A percentile compares a stretch with the other conserved stretches of the same genome.
These are phyloP conservation scores for Stenopsyche tienmushanensis DNA, from an alignment of 1,140 invertebrate species.

Conservation along the genomic window DNA sequence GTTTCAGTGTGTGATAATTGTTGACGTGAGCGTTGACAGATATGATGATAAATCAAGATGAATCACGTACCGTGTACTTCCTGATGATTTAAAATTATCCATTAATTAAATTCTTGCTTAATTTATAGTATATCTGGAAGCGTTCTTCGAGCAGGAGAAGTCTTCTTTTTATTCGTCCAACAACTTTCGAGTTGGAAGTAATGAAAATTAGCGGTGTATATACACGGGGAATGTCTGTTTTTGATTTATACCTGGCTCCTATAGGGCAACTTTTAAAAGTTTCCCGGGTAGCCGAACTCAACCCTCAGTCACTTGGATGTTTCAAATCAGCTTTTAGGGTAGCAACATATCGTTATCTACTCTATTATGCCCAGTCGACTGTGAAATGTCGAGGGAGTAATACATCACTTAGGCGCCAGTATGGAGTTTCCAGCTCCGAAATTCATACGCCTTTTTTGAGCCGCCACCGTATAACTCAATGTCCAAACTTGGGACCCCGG, in stretches of 20 bases:
- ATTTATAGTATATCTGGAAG: no score
- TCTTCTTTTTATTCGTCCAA: no score
- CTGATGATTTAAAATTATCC: no score
- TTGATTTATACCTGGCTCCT: background rate
- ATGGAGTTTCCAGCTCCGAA: background rate
- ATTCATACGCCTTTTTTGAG: constrained; percentile 12
- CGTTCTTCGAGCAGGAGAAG: no score
- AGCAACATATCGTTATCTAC: constrained; percentile 28
- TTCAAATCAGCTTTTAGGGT: background rate
- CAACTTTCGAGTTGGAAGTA: no score
- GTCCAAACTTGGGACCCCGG: constrained; percentile 7
- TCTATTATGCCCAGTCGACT: constrained; percentile 21
- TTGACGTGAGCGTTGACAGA: no score
- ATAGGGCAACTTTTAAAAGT: background rate
- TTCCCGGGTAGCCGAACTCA: background rate
- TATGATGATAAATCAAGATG: no score
- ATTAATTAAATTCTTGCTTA: no score
- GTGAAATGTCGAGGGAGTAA: constrained; percentile 25
- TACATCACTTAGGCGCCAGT: constrained; percentile 30
- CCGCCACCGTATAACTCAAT: background rate
- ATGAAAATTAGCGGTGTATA: background rate
- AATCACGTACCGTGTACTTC: no score
- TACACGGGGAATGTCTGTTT: background rate
- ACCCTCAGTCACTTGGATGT: constrained; percentile 2
- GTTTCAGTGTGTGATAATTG: no score